Base-by-base conservation (phyloP, 2,113 vertebrate genomes). In the Cyprinodon variegatus region DNA sequence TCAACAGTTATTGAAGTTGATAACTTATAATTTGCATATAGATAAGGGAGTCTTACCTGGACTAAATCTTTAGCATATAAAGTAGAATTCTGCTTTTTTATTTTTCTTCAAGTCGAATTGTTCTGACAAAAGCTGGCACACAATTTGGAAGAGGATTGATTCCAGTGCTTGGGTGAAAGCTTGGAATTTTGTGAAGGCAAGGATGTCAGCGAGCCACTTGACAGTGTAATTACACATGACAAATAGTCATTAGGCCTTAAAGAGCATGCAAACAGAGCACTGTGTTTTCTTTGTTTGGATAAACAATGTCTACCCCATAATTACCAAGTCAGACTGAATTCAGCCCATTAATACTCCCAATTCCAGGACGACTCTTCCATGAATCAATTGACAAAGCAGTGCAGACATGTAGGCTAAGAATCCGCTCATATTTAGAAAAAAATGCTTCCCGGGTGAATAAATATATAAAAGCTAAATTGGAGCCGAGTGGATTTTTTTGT, bases 21-120 rank as follows among this genome's bases (percentile, higher is more conserved):
- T 93, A 90, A 91, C 90, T 92, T 76, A 90, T 89, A 77, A 94
- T 94, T 94, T 94, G 93, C 94, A 94, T 94, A 94, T 92, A 94
- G 91, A 95, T 94, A 95, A 94, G 93, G 85, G 81, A 90, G 91
- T 90, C 86, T 88, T 91, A 93, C 91, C 86, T 80, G 66, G 84
- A 86, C 84, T 91, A 89, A 94, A 94, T 92, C 89, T 90, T 93
- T 91, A 92, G 92, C 93, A 94, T 94, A 91, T 89, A 91, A 93
- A 93, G 91, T 91, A 90, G 89, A 85, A 83, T 86, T 85, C 78
- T 80, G 72, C 53, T 75, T 70, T 77, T 61, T 67, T 62, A 71
- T 80, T 76, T 85, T 65, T 65, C 71, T 72, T 79, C 77, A 84
- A 81, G 70, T 66, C 71, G 29, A 74, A 82, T 87, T 79, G 69